Evolutionary conservation across 2,888 invertebrate genomes (phyloP).

Genomic region (Lasioglossum leucozonium): DNA sequence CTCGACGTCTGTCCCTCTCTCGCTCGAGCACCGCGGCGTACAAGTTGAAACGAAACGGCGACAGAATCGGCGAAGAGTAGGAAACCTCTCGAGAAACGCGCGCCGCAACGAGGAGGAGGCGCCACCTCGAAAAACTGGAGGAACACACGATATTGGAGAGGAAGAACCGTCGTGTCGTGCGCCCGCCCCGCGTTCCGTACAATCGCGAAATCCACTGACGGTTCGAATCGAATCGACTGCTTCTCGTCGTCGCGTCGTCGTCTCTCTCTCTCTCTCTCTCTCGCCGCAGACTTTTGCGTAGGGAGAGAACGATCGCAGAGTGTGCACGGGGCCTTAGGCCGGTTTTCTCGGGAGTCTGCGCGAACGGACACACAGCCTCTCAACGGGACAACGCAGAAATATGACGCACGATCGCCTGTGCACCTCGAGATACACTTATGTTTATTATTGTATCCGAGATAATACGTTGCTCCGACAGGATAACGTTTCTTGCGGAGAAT

Average conservation of each 20-base stretch:
- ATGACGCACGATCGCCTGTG: no score
- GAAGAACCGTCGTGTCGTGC: no score
- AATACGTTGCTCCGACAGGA: neutral
- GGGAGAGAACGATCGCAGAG: conserved; percentile 20
- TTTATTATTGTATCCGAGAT: neutral
- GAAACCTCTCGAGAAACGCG: conserved; percentile 40
- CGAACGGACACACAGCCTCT: conserved; percentile 14
- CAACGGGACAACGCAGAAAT: conserved; percentile 13
- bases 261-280: no score
- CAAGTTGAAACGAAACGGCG: conserved; percentile 14
- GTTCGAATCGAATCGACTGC: conserved; percentile 47
- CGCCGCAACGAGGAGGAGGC: conserved; percentile 64
- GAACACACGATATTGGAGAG: conserved; percentile 47
- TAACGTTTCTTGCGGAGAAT: neutral
- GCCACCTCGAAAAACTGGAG: conserved; percentile 69
- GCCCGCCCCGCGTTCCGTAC: conserved; percentile 47
- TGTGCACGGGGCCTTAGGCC: conserved; percentile 51
- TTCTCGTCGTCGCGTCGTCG: no score
- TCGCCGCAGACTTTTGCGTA: neutral
- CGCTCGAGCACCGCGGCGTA: neutral
- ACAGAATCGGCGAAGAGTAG: conserved; percentile 38
- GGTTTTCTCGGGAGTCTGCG: conserved; percentile 36
- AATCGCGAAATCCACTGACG: conserved; percentile 63
- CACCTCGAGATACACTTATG: no score
- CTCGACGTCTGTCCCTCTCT: conserved; percentile 41